These are phyloP conservation scores for Coelopa frigida DNA, from an alignment of 1,140 invertebrate species.

Conservation along the genomic window DNA sequence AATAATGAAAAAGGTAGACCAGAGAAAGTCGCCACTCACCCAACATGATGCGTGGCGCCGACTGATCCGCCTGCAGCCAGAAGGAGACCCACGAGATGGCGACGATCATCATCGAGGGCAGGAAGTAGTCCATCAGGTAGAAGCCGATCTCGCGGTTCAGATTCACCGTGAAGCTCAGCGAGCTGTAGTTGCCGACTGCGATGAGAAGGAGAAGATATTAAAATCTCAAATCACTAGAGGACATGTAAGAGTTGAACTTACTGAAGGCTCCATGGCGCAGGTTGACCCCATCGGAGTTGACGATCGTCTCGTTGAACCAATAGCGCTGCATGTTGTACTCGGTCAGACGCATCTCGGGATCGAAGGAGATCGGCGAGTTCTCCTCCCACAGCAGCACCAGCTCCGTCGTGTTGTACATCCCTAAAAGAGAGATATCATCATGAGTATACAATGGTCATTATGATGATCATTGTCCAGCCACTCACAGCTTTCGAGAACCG, in stretches of 20 bases:
- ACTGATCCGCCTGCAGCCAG: slow-evolving; percentile 80
- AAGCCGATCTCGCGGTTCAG: slow-evolving; percentile 75
- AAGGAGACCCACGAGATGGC: slow-evolving; percentile 87
- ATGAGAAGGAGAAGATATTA: slow-evolving; percentile 23
- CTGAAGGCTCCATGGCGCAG: slow-evolving; percentile 63
- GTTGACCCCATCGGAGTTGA: slow-evolving; percentile 48
- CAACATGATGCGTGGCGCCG: slow-evolving; percentile 73
- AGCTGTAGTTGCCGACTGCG: slow-evolving; percentile 74
- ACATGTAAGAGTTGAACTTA: slow-evolving; percentile 28
- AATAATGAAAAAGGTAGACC: too few species aligned
- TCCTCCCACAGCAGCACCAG: slow-evolving; percentile 67
- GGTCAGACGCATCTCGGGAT: slow-evolving; percentile 68
- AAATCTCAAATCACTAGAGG: not conserved
- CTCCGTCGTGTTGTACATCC: slow-evolving; percentile 72
- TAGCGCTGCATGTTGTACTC: slow-evolving; percentile 66
- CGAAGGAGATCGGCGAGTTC: slow-evolving; percentile 63
- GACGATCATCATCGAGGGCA: slow-evolving; percentile 82
- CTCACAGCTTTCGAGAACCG: slow-evolving; percentile 76
- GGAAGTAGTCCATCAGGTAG: slow-evolving; percentile 83
- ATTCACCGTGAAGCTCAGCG: slow-evolving; percentile 68
- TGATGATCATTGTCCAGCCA: slow-evolving; percentile 18
- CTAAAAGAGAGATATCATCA: slow-evolving; percentile 43
- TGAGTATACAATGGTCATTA: not conserved
- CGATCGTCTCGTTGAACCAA: slow-evolving; percentile 60
- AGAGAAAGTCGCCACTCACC: slow-evolving; percentile 54